A percentile compares a stretch with the other conserved stretches of the same genome.
Conservation (phyloP, 30 jellyfish, hydroid and myxozoan genomes). For the Turritopsis dohrnii region DNA sequence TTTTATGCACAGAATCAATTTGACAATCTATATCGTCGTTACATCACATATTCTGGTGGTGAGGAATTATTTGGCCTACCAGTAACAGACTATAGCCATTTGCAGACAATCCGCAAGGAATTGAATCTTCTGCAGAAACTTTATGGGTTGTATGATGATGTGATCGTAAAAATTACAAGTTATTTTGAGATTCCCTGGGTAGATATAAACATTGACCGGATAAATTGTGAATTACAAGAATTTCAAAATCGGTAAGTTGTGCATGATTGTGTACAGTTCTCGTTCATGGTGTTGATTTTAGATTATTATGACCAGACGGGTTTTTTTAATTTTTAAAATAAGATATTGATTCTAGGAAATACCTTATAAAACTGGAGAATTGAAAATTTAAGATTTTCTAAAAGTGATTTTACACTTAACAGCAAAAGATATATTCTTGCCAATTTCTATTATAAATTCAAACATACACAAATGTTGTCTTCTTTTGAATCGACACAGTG, state of each 20-base stretch:
- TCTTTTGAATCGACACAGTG: too few relatives aligned
- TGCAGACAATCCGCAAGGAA: constrained; percentile 65
- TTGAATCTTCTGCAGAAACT: constrained; percentile 54
- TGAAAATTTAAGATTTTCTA: too few relatives aligned
- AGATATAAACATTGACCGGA: constrained; percentile 62
- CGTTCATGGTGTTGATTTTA: too few relatives aligned
- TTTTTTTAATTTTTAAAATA: too few relatives aligned
- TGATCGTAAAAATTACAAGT: constrained; percentile 60
- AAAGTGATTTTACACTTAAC: too few relatives aligned
- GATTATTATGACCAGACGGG: too few relatives aligned
- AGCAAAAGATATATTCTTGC: too few relatives aligned
- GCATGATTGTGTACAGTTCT: too few relatives aligned
- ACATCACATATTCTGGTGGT: constrained; percentile 84
- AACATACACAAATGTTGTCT: too few relatives aligned
- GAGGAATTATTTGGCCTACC: constrained; percentile 77
- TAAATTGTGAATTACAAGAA: constrained; percentile 63
- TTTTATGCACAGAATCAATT: constrained; percentile 9
- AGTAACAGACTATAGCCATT: constrained; percentile 63
- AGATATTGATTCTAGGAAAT: too few relatives aligned
- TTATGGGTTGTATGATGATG: constrained; percentile 54
- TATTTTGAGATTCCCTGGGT: constrained; percentile 81
- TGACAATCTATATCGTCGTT: constrained; percentile 70
- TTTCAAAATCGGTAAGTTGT: constrained; percentile 56
- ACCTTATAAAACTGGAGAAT: too few relatives aligned
- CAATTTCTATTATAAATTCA: too few relatives aligned